These are phyloP conservation scores for Silurus meridionalis DNA, from an alignment of 2,113 vertebrate species.

Conservation along the genomic window DNA sequence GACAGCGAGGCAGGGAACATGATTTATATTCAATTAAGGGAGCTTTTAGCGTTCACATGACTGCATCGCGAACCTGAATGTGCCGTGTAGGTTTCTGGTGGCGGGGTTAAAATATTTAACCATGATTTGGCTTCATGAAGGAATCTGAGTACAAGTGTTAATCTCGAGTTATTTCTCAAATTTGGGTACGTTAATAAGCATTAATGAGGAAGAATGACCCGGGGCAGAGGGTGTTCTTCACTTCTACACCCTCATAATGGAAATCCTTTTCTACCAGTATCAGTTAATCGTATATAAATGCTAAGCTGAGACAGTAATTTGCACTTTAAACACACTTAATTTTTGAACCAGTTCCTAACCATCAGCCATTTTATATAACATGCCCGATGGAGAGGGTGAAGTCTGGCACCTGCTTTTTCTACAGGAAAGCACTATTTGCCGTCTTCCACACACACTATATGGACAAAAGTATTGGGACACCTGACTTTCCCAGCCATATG, in stretches of 20 bases:
- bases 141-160: neutral
- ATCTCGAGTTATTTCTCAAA: neutral
- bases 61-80: slow-evolving; percentile 56
- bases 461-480: too few relatives aligned
- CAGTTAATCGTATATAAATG: neutral
- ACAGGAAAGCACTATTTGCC: neutral
- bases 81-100: slow-evolving; percentile 27
- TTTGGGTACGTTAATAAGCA: neutral
- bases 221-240: neutral
- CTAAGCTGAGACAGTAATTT: neutral
- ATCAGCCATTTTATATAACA: neutral
- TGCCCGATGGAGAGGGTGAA: neutral
- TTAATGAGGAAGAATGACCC: slow-evolving; percentile 21
- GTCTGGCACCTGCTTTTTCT: neutral
- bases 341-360: neutral
- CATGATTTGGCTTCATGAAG: slow-evolving; percentile 15
- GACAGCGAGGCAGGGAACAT: slow-evolving; percentile 58
- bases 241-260: neutral
- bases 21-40: slow-evolving; percentile 59
- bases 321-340: neutral
- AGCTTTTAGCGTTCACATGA: slow-evolving; percentile 60
- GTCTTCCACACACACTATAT: neutral
- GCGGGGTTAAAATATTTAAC: slow-evolving; percentile 26
- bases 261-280: neutral
- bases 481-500: too few relatives aligned